Evolutionary conservation across 2,797 vertebrate species (phyloP), one percentile per base, ranked within the genome.

Genomic region (Scolopax rusticola): DNA sequence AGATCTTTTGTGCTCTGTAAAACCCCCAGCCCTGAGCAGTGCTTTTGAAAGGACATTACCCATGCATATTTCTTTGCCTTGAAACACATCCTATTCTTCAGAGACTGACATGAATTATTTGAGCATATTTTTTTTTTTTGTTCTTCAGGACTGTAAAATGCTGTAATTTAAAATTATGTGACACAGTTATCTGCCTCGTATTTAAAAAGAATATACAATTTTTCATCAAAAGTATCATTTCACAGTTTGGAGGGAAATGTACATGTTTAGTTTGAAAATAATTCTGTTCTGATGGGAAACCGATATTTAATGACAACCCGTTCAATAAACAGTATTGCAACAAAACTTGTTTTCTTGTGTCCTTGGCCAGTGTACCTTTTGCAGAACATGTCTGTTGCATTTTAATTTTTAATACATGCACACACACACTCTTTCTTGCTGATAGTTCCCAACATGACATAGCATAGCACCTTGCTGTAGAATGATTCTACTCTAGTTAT

Each of bases 41-140:
- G 73, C 8, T 60, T 65, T 40, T 45, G 51, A 7, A 10, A 53
- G 28, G 36, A 8, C 12, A 45, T n/a, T 64, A 18, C 5, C 50
- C 10, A 8, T 33, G 11, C 15, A 38, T 16, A 5, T 18, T 63
- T 65, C 51, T 38, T 43, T 90, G 17, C 57, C 43, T 70, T 67
- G 56, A 48, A 81, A 50, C 6, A 17, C 7, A 28, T 12, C 15
- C 17, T 12, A 1, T 60, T 74, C 36, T 65, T 41, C 12, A 20
- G 28, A 11, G 19, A 4, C 21, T 59, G 20, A 15, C 0, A 0
- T n/a, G 28, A 57, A 21, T 69, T 68, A 33, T 24, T 59, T 41
- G 27, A 92, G 23, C 7, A 11, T 0, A 0, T 38, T 71, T 38
- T 11, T 19, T 45, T 60, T 11, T 19, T 41, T 60, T 43, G 2